Percentiles rank a stretch among this genome's conserved stretches.
Conservation (phyloP, 2,797 vertebrate genomes). For the Cottoperca gobio region DNA sequence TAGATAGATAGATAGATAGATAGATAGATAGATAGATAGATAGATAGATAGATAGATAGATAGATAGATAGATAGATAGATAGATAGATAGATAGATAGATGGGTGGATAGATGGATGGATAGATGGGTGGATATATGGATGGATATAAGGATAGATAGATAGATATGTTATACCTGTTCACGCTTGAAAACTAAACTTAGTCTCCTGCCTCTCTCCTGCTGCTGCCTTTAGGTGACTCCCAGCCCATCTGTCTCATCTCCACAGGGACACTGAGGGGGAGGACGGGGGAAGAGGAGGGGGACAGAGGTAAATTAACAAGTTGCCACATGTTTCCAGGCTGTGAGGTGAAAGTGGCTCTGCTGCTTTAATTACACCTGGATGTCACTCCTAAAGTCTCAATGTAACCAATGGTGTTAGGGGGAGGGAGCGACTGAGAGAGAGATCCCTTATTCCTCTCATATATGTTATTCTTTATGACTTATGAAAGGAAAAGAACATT, state of each 20-base stretch:
- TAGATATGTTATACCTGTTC: neutral
- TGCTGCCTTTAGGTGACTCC: constrained; percentile 47
- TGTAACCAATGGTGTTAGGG: constrained; percentile 4
- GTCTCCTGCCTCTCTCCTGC: neutral
- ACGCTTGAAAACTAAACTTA: constrained; percentile 13
- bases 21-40: neutral
- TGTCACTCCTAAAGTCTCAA: constrained; percentile 6
- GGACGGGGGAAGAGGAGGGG: constrained; percentile 9
- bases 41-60: neutral
- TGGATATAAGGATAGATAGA: neutral
- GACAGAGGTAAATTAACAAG: constrained; percentile 73
- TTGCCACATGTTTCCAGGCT: constrained; percentile 79
- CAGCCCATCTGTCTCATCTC: constrained; percentile 65
- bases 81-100: neutral
- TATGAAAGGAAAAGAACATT: neutral
- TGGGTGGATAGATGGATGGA: neutral
- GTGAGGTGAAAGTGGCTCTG: constrained; percentile 52
- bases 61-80: neutral
- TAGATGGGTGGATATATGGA: neutral
- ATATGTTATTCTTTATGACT: neutral
- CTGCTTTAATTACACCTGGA: constrained; percentile 73
- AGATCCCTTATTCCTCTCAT: neutral
- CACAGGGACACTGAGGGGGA: constrained; percentile 33
- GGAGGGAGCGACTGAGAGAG: neutral
- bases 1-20: neutral